Percentiles rank a stretch among this genome's conserved stretches.
phyloP scores from a whole-genome alignment of 2,888 invertebrate species.

The Protophormia terraenovae region DNA sequence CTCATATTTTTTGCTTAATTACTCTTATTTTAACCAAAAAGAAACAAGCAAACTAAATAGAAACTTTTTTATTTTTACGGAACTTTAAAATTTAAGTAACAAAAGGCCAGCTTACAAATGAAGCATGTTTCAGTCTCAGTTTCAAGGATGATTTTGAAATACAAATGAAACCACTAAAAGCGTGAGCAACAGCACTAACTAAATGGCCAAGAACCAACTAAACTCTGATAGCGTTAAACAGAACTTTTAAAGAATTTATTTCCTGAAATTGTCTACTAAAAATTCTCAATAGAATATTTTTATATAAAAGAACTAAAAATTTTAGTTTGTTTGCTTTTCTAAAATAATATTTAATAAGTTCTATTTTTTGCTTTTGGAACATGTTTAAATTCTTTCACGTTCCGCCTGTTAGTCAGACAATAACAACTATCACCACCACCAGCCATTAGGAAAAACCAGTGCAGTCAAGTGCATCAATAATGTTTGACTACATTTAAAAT shows the following conservation, averaged over 20 bases:
- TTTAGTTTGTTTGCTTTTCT: too few species aligned
- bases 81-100: constrained; percentile 4
- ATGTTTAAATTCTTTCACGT: constrained; percentile 25
- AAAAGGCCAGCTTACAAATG: background rate
- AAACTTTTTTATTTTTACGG: constrained; percentile 1
- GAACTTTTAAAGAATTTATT: constrained; percentile 3
- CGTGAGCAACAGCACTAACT: background rate
- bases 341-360: background rate
- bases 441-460: constrained; percentile 2
- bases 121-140: constrained; percentile 6
- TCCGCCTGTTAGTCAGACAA: background rate
- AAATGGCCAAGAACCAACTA: background rate
- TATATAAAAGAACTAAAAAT: too few species aligned
- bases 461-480: constrained; percentile 49
- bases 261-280: background rate
- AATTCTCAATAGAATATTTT: too few species aligned
- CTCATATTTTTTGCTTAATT: constrained; percentile 22
- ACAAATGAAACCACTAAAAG: constrained; percentile 6
- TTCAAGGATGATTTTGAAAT: constrained; percentile 41
- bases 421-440: background rate
- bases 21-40: constrained; percentile 15
- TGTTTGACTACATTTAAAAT: constrained; percentile 17
- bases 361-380: background rate
- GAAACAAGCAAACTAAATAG: background rate
- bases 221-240: background rate